Conservation (phyloP, 2,113 vertebrate species). For the Rhynchomys soricoides region DNA sequence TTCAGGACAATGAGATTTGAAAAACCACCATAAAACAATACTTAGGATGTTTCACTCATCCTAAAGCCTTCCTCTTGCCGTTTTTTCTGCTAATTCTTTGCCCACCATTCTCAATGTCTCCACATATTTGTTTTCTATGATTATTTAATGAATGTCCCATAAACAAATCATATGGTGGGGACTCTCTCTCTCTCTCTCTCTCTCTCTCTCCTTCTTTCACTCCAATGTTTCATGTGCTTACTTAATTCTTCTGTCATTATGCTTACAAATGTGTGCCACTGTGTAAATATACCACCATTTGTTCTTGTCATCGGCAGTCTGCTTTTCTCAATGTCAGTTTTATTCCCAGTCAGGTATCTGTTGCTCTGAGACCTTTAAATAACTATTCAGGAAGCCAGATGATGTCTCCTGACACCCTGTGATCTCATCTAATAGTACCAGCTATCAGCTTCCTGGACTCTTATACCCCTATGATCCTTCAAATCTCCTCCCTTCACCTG, state of each 20-base stretch:
- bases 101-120: not conserved
- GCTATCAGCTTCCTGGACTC: not conserved
- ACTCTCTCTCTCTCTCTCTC: not conserved
- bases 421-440: not conserved
- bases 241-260: not conserved
- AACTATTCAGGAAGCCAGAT: not conserved
- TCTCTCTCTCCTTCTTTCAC: not conserved
- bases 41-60: not conserved
- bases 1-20: not conserved
- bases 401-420: not conserved
- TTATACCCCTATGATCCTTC: not conserved
- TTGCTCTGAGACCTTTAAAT: constrained; percentile 14
- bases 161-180: not conserved
- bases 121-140: constrained; percentile 1
- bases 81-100: not conserved
- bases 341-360: not conserved
- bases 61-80: not conserved
- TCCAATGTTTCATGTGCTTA: not conserved
- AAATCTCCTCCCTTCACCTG: not conserved
- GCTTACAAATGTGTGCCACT: not conserved
- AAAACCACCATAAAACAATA: not conserved
- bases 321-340: not conserved
- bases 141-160: not conserved
- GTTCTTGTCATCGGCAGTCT: not conserved
- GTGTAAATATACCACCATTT: not conserved